Evolutionary conservation across 1,140 invertebrate genomes (phyloP), one percentile per base, ranked within the genome.

Genomic region (Drosophila sucinea): DNA sequence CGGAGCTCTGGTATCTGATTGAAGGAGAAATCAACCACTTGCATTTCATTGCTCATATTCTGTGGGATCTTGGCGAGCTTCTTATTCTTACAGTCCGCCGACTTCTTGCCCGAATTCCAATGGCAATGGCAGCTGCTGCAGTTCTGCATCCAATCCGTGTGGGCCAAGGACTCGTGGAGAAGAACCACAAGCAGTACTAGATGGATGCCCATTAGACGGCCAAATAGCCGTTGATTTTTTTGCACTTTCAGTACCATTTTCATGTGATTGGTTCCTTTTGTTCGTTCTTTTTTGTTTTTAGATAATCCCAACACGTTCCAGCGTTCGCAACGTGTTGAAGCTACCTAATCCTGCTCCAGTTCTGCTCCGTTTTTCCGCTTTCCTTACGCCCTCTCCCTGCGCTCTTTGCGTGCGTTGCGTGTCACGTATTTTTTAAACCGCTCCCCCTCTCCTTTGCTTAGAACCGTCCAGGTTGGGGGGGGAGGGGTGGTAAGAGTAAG

Each of bases 71-170:
- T 92, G 66, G 94, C 93, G 4, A 96, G 93, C 23, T 94, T 92
- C 55, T 93, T 93, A n/a, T 93, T 92, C 27, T 94, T 94, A 85
- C 97, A 98, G 69, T 97, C 96, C 0, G 96, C 97, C 23, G 95
- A 95, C 89, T 96, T 96, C 90, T 96, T 97, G 1, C 97, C 96
- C 51, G 95, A 95, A 3, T 94, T 94, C 96, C 96, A 97, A 63
- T 95, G 94, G 81, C 96, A 97, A 77, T 95, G 95, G 92, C 96
- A 97, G 32, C 92, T 93, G 30, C 93, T 84, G 72, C 93, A 93
- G 54, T 94, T 94, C 23, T 92, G 90, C 74, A 92, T 92, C 94
- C 94, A 95, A 60, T 95, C 94, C 7, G 93, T 90, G 41, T 93
- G 75, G 3, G 60, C 67, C 0, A 27, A 1, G 0, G 63, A 30